Evolutionary conservation across 2,113 vertebrate species (phyloP).

Genomic region (Elgaria multicarinata): DNA sequence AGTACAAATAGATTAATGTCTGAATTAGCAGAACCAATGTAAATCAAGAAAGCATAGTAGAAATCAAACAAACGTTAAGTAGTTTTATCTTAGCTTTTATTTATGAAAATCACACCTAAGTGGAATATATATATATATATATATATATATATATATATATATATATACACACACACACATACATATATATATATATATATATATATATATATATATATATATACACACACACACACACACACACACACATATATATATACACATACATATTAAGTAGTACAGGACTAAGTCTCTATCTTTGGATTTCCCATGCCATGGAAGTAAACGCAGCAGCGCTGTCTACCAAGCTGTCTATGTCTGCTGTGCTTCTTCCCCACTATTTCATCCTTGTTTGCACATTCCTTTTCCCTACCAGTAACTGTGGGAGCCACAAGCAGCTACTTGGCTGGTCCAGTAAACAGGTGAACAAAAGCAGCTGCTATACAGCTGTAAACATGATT

Average conservation of each 20-base stretch:
- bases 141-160: too few relatives aligned
- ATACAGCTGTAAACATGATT: background rate
- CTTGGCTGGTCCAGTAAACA: background rate
- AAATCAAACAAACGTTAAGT: background rate
- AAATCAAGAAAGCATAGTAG: background rate
- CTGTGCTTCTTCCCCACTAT: too few relatives aligned
- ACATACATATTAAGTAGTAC: background rate
- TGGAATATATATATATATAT: conserved; percentile 17
- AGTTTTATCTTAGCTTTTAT: background rate
- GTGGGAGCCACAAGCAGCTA: background rate
- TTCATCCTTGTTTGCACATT: background rate
- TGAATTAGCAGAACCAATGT: background rate
- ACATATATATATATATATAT: too few relatives aligned
- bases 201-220: too few relatives aligned
- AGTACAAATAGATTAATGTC: conserved; percentile 48
- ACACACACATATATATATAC: conserved; percentile 23
- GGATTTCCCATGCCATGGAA: background rate
- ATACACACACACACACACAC: too few relatives aligned
- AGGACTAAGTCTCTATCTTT: background rate
- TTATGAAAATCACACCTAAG: conserved; percentile 18
- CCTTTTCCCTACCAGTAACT: background rate
- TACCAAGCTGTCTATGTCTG: background rate
- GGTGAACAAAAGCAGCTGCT: background rate
- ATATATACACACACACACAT: too few relatives aligned
- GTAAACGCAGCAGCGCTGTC: background rate